These are phyloP conservation scores for Bufo gargarizans DNA, from an alignment of 2,113 vertebrate species.

Conservation along the genomic window DNA sequence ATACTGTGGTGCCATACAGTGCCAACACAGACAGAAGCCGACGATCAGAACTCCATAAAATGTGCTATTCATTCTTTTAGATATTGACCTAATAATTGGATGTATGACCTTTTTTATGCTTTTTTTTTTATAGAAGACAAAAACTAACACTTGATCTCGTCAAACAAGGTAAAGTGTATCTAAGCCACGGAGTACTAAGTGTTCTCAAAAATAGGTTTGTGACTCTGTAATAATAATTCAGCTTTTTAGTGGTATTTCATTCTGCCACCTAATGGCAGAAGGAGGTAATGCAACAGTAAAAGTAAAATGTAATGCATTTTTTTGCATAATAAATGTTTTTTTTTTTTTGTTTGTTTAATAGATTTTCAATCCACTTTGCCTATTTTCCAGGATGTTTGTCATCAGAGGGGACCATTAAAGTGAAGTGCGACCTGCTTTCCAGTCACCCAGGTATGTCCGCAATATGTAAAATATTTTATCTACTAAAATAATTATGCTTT, in stretches of 20 bases:
- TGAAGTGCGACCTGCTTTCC: neutral
- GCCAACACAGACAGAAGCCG: neutral
- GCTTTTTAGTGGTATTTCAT: neutral
- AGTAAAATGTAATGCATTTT: neutral
- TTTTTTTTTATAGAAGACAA: too few relatives aligned
- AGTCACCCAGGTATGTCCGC: neutral
- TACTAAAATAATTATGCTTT: conserved; percentile 20
- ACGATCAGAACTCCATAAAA: too few relatives aligned
- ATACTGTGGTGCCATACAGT: neutral
- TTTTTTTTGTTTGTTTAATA: neutral
- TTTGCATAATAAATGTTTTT: neutral
- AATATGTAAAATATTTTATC: neutral
- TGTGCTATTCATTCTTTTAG: neutral
- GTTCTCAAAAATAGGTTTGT: neutral
- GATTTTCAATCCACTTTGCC: neutral
- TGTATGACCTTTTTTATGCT: too few relatives aligned
- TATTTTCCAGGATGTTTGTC: neutral
- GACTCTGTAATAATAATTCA: too few relatives aligned
- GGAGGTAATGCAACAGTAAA: neutral
- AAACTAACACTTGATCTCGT: too few relatives aligned
- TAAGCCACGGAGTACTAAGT: neutral
- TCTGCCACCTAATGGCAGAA: neutral
- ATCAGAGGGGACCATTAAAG: neutral
- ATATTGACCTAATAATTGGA: too few relatives aligned
- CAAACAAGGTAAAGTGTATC: neutral